These are phyloP conservation scores for Doryteuthis pealeii DNA, from an alignment of 1,140 invertebrate genomes.

Conservation along the genomic window DNA sequence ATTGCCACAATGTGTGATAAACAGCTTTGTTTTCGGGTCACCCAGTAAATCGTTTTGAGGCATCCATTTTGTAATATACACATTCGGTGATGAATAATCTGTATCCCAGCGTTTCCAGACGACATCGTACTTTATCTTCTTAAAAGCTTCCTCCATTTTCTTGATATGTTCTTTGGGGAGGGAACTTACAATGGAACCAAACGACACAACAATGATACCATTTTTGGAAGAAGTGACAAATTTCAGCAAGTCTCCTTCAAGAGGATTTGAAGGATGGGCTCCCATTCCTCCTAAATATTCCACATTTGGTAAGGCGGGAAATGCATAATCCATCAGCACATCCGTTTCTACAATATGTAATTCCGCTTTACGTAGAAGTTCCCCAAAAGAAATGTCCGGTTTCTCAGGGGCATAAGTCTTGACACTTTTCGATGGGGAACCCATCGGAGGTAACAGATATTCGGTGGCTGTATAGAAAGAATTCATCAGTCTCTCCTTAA, in stretches of 20 bases:
- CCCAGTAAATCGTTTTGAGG: slow-evolving; percentile 80
- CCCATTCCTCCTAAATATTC: slow-evolving; percentile 21
- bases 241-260: slow-evolving; percentile 15
- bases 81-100: slow-evolving; percentile 66
- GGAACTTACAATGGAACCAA: slow-evolving; percentile 21
- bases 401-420: no score
- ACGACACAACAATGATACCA: slow-evolving; percentile 31
- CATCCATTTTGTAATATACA: slow-evolving; percentile 74
- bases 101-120: slow-evolving; percentile 63
- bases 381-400: not conserved
- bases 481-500: no score
- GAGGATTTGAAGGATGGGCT: slow-evolving; percentile 16
- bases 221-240: slow-evolving; percentile 14
- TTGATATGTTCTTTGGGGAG: slow-evolving; percentile 25
- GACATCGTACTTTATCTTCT: slow-evolving; percentile 61
- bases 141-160: slow-evolving; percentile 57
- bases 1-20: slow-evolving; percentile 75
- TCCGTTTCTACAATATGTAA: slow-evolving; percentile 18
- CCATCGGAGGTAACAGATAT: no score
- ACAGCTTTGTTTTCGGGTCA: slow-evolving; percentile 62
- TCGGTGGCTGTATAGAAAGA: not conserved
- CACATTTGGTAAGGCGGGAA: slow-evolving; percentile 16
- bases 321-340: slow-evolving; percentile 16
- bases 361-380: slow-evolving; percentile 9
- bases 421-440: no score